Conservation (phyloP, 2,113 vertebrate species). For the Callospermophilus lateralis region DNA sequence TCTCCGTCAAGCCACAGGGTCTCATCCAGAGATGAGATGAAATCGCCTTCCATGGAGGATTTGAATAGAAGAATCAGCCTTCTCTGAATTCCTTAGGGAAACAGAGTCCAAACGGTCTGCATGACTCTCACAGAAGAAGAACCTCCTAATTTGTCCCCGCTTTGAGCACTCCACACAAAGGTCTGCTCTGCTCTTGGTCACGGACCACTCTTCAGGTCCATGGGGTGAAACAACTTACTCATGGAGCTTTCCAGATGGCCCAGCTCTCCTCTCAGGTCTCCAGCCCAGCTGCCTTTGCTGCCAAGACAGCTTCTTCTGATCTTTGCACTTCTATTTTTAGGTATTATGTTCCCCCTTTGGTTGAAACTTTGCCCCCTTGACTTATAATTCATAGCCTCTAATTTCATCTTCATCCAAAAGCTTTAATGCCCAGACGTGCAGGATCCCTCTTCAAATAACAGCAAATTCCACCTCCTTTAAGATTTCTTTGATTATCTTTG, state of each 20-base stretch:
- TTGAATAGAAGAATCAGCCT: slow-evolving; percentile 89
- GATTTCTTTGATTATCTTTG: slow-evolving; percentile 93
- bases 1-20: background rate
- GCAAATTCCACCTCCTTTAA: slow-evolving; percentile 93
- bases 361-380: slow-evolving; percentile 93
- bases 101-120: slow-evolving; percentile 91
- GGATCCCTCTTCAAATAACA: slow-evolving; percentile 96
- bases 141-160: slow-evolving; percentile 93
- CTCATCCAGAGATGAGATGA: slow-evolving; percentile 47
- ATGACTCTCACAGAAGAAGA: slow-evolving; percentile 93
- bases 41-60: slow-evolving; percentile 92
- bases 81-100: slow-evolving; percentile 91
- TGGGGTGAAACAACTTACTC: slow-evolving; percentile 94
- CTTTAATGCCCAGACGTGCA: slow-evolving; percentile 90
- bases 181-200: slow-evolving; percentile 94
- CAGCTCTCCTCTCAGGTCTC: slow-evolving; percentile 92
- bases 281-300: slow-evolving; percentile 95
- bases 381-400: slow-evolving; percentile 92
- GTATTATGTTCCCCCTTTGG: slow-evolving; percentile 94
- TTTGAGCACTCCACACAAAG: slow-evolving; percentile 93
- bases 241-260: slow-evolving; percentile 87
- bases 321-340: slow-evolving; percentile 94
- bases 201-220: slow-evolving; percentile 94
- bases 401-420: slow-evolving; percentile 93
- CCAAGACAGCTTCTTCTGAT: slow-evolving; percentile 90